Conservation (phyloP, 2,888 invertebrate genomes). For the Synergus gifuensis region DNA sequence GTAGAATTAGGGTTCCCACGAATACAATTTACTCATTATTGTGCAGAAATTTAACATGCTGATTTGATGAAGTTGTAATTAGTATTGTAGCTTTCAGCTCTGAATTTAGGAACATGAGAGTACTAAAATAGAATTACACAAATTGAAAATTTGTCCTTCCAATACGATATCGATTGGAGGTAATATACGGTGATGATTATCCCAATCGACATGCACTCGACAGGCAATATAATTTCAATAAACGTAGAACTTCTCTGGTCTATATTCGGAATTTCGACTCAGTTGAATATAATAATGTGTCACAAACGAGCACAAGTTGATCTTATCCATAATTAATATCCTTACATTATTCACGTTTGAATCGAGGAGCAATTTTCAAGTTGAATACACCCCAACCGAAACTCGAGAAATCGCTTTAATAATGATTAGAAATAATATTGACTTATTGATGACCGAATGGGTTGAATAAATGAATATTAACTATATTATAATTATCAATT, state of each 20-base stretch:
- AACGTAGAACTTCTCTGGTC: background rate
- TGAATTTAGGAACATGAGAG: background rate
- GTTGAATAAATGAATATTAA: background rate
- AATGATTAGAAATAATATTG: background rate
- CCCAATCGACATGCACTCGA: background rate
- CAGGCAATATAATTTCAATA: constrained; percentile 24
- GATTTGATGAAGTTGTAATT: constrained; percentile 6
- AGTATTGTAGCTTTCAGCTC: constrained; percentile 7
- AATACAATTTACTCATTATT: background rate
- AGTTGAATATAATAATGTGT: constrained; percentile 4
- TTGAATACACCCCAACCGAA: background rate
- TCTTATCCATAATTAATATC: constrained; percentile 18
- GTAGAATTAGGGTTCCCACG: background rate
- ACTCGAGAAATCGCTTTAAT: background rate
- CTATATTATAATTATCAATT: too few relatives aligned
- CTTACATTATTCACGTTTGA: constrained; percentile 6
- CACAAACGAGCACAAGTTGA: background rate
- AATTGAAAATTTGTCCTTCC: constrained; percentile 22
- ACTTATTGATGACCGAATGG: background rate
- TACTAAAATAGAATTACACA: constrained; percentile 1
- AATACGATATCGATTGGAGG: constrained; percentile 24
- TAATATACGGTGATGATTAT: constrained; percentile 15
- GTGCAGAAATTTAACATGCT: background rate
- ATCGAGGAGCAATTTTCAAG: background rate
- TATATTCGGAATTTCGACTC: constrained; percentile 3